Evolutionary conservation across 2,797 vertebrate species (phyloP), one percentile per base, ranked within the genome.

Genomic region (Sebastes paucispinis): DNA sequence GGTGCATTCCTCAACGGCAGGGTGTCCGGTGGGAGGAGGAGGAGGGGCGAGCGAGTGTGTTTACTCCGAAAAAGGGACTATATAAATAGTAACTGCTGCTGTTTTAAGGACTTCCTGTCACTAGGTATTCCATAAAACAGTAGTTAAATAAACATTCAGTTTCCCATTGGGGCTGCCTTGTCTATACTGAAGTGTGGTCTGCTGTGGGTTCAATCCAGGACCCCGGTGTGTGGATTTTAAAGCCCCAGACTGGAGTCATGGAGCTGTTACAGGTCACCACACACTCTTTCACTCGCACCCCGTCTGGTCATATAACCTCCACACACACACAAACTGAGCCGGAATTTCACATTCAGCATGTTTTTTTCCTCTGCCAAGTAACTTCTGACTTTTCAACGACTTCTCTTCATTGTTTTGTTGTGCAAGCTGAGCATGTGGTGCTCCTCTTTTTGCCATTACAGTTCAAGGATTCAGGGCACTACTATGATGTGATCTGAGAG

Each of bases 41-140:
- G 85, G 91, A 89, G 86, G 91, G 85, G 87, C 78, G 8, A 60
- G 84, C 24, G 11, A 86, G 88, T 93, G 93, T 95, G 94, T 96
- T 95, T 96, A 95, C 94, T 95, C 91, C 87, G 13, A 91, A 93
- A 47, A 93, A 91, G 85, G 85, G 90, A 93, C 94, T 95, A 93
- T 94, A 95, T 96, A 95, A 96, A 96, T 95, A 96, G 95, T 87
- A 93, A 93, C 89, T 93, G 94, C 93, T 94, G 93, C 94, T 96
- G 96, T 95, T 96, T 95, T 95, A 95, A 95, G 94, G 92, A 94
- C 94, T 95, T 95, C 94, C 94, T 95, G 94, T 95, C 88, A 92
- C 92, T 95, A 82, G 88, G 91, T 95, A 93, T 96, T 95, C 91
- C 94, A 93, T 94, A 94, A 95, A 95, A 90, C 92, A 93, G 92